A percentile compares a stretch with the other conserved stretches of the same genome.
These are phyloP conservation scores for Intellagama lesueurii DNA, from an alignment of 2,797 vertebrate genomes.

Conservation along the genomic window DNA sequence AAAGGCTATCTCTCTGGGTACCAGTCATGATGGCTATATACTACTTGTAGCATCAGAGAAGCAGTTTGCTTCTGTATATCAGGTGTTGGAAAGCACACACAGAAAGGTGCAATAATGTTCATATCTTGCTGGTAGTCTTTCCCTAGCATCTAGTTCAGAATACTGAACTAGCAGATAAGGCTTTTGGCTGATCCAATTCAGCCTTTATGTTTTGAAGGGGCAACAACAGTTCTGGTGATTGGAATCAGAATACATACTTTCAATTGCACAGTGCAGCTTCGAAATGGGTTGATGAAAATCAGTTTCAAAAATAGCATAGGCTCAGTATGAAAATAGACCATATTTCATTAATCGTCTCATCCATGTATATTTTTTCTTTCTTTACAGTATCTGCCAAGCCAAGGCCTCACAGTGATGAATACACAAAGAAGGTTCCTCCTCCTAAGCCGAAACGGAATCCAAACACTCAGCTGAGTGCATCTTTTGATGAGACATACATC, in stretches of 20 bases:
- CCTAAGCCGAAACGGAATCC: conserved; percentile 98
- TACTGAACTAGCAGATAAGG: not conserved
- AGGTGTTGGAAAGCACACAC: not conserved
- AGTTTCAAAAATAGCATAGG: not conserved
- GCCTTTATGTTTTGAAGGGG: not conserved
- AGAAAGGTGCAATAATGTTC: not conserved
- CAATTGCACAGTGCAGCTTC: conserved; percentile 25
- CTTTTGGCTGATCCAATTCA: not conserved
- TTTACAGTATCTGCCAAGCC: conserved; percentile 81
- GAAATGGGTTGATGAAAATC: not conserved
- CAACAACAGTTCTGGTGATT: not conserved
- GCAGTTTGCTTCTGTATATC: not conserved
- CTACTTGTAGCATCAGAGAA: not conserved
- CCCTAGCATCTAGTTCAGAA: not conserved
- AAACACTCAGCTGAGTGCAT: conserved; percentile 96
- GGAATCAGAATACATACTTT: conserved; percentile 27
- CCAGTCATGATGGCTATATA: not conserved
- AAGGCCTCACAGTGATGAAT: conserved; percentile 96
- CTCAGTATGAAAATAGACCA: not conserved
- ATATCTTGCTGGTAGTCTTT: no score
- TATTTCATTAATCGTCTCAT: conserved; percentile 28
- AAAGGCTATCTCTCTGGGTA: no score
- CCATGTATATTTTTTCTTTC: conserved; percentile 36
- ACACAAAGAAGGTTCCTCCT: conserved; percentile 94
- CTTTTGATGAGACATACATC: conserved; percentile 95